Base-by-base conservation (phyloP, 2,888 invertebrate species). In the Melanostoma mellinum region DNA sequence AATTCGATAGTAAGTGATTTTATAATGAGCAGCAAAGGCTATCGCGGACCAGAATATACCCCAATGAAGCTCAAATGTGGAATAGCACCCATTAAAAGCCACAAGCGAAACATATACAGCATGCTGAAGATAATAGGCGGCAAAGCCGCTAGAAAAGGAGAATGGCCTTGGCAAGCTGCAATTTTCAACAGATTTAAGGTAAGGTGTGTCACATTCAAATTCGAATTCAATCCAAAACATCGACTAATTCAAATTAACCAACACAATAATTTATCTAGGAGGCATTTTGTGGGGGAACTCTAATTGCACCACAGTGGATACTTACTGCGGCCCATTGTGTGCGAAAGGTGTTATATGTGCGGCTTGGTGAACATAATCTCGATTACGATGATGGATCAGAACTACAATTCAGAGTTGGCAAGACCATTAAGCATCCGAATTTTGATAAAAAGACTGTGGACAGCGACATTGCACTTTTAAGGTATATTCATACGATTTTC, bases 131-230 rank as follows among this genome's bases (percentile, higher is more conserved):
- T 98, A 79, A 96, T 98, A 73, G 98, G 98, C 0, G 98, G 98
- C 0, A 92, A 94, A 67, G 95, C 96, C 48, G 93, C 97, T 0
- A 92, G 93, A 8, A 95, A 94, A 60, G 96, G 97, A 46, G 95
- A 95, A 88, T 98, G 98, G 98, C 97, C 97, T 0, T 98, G 98
- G 98, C 97, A 98, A 92, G 97, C 97, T 30, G 97, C 96, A 65
- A 94, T 98, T 67, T 93, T 98, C 77, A 98, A 97, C 90, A 93
- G 95, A 88, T 95, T 94, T 90, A 94, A 94, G 93, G 96, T 96
- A 91, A 86, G 81, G 42, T 55, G 40, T 32, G 20, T 10, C 61
- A 32, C 46, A 58, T 52, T 72, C 30, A 44, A 74, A 65, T 67
- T 35, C 42, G 33, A 50, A 40, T 42, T 5, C 6, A 56, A 6